phyloP scores from a whole-genome alignment of 2,113 vertebrate species.

The Brachypteracias leptosomus region DNA sequence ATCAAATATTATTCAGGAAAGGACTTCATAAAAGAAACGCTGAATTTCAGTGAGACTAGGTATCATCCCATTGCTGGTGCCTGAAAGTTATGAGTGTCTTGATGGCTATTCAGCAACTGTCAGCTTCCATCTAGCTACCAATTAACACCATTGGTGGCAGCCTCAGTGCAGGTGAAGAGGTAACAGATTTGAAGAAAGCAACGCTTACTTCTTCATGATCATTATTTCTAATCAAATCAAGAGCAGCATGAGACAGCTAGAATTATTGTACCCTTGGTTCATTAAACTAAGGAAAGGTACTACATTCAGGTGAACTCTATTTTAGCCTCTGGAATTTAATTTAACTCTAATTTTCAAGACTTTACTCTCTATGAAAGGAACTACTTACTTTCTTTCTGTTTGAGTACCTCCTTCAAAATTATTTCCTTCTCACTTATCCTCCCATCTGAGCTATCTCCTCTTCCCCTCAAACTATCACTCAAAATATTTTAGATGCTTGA shows the following conservation, averaged over 20 bases:
- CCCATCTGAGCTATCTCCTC: background rate
- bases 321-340: background rate
- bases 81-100: background rate
- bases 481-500: background rate
- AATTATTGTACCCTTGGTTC: background rate
- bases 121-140: background rate
- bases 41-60: background rate
- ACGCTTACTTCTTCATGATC: background rate
- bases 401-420: background rate
- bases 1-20: background rate
- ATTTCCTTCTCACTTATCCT: background rate
- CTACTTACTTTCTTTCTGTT: background rate
- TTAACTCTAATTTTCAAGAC: background rate
- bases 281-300: background rate
- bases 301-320: background rate
- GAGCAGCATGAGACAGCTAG: background rate
- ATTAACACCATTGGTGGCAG: background rate
- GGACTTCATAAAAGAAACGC: background rate
- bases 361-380: background rate
- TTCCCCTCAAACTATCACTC: background rate
- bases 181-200: background rate
- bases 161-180: background rate
- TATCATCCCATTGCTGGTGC: background rate
- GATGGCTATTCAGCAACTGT: background rate
- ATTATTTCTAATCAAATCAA: slow-evolving; percentile 1